These are phyloP conservation scores for Laothoe populi DNA, from an alignment of 2,888 invertebrate species.

Conservation along the genomic window DNA sequence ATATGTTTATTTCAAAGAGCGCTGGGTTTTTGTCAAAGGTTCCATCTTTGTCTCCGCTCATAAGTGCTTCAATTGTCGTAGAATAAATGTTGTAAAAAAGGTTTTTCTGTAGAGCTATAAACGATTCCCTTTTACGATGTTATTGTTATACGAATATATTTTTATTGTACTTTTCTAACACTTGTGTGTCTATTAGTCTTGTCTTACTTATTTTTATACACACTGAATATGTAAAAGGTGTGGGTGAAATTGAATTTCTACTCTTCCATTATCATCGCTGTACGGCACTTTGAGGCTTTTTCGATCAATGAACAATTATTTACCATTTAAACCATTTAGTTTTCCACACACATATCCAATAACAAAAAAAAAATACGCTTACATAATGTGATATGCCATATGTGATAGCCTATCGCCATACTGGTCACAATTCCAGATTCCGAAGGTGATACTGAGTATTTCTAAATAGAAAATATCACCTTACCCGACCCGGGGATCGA, in stretches of 20 bases:
- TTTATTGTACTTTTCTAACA: conserved; percentile 26
- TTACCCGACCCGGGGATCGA: no score
- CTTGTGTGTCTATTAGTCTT: neutral
- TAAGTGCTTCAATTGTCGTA: conserved; percentile 24
- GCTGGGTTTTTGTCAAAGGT: conserved; percentile 18
- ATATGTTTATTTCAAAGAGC: conserved; percentile 11
- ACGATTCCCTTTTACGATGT: conserved; percentile 15
- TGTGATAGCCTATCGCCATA: no score
- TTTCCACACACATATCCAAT: no score
- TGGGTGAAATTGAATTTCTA: neutral
- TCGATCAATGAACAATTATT: no score
- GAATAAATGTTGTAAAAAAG: conserved; percentile 21
- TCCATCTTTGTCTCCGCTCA: conserved; percentile 12
- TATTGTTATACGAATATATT: conserved; percentile 21
- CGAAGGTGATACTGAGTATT: no score
- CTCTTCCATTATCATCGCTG: neutral
- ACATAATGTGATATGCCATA: no score
- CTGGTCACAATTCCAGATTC: no score
- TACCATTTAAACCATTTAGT: no score
- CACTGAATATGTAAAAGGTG: conserved; percentile 1
- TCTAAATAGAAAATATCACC: no score
- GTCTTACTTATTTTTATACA: neutral
- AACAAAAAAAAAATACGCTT: no score
- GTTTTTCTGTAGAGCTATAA: neutral
- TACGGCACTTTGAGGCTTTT: neutral